Base-by-base conservation (phyloP, 1,140 invertebrate species). In the Melitaea cinxia region DNA sequence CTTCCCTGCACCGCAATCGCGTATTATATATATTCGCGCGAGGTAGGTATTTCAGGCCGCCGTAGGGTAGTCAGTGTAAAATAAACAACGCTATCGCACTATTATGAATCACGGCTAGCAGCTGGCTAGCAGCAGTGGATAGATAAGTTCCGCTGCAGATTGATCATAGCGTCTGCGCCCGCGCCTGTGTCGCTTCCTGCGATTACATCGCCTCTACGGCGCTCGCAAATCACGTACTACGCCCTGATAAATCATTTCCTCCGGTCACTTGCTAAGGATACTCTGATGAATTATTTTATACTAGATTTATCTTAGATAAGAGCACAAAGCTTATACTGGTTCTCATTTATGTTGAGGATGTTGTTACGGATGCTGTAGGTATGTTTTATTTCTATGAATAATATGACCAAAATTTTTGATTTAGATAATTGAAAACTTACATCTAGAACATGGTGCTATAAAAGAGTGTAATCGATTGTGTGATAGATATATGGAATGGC, bases 191-290 rank as follows among this genome's bases (percentile, higher is more conserved):
- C 70, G 78, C 78, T 85, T 88, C 85, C 85, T 88, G 85, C 73
- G 85, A 88, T 88, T 84, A 82, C 80, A 84, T 80, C 75, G 77
- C 28, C 56, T 49, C 60, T 59, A 65, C 75, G 57, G 67, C 68
- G 75, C 72, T 78, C 76, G 82, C 85, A 88, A 88, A 85, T 87
- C 83, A 87, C 77, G 78, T 77, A 75, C 68, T 65, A 62, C 59
- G 64, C 53, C 59, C 78, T 83, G 83, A 85, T 88, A 84, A 82
- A 84, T 88, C 78, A 87, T 85, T 83, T 85, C 83, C 82, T 77
- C 65, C 65, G 72, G 67, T 80, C 65, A 57, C 60, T 68, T 53
- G 63, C 52, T 68, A 64, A 69, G 65, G 74, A 73, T 71, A 72
- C 42, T 65, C 53, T 64, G 63, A 68, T 73, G 64, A 71, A 72